phyloP scores from a whole-genome alignment of 2,113 vertebrate species.

The Labeo catla region DNA sequence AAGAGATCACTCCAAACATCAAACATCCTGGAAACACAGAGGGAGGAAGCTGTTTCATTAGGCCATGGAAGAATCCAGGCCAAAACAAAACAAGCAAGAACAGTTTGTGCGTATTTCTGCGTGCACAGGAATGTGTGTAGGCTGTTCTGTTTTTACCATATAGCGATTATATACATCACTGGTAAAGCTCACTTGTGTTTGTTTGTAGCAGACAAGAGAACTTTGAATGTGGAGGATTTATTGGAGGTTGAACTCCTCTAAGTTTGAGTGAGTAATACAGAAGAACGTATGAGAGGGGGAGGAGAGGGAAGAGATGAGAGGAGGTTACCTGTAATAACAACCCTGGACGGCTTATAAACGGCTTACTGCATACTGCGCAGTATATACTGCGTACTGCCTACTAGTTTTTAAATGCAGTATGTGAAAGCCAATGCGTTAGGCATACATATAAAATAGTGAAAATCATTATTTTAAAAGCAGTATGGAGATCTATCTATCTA shows the following conservation, averaged over 20 bases:
- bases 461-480: not conserved
- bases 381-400: not conserved
- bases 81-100: slow-evolving; percentile 37
- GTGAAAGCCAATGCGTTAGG: not conserved
- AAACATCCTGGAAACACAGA: slow-evolving; percentile 41
- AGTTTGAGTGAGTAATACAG: slow-evolving; percentile 42
- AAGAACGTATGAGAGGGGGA: slow-evolving; percentile 13
- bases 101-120: not conserved
- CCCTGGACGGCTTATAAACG: not conserved
- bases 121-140: slow-evolving; percentile 23
- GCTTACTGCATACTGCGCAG: not conserved
- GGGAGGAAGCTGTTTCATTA: slow-evolving; percentile 37
- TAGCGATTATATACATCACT: slow-evolving; percentile 9
- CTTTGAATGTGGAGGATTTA: slow-evolving; percentile 20
- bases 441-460: not conserved
- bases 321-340: slow-evolving; percentile 44
- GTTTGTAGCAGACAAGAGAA: not conserved
- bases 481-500: no score
- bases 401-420: not conserved
- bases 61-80: not conserved
- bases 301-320: slow-evolving; percentile 30
- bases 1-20: slow-evolving; percentile 41
- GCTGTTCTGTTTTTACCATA: slow-evolving; percentile 10
- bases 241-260: slow-evolving; percentile 17
- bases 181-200: not conserved